phyloP scores from a whole-genome alignment of 1,140 invertebrate species.

The Helicorthomorpha holstii region DNA sequence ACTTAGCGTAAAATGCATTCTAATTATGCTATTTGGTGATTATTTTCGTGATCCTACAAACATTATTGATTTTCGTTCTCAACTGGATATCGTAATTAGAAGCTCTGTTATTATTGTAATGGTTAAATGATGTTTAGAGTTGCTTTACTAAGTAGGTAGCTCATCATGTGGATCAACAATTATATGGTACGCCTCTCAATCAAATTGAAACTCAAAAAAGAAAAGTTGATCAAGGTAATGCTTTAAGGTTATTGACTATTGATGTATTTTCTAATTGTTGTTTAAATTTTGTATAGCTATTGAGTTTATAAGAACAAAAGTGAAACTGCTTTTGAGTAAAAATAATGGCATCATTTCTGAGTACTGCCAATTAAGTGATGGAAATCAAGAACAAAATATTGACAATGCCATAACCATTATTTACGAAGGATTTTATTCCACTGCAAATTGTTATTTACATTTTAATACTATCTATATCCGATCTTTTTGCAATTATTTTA shows the following conservation, averaged over 20 bases:
- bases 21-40: slow-evolving; percentile 14
- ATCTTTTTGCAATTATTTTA: not conserved
- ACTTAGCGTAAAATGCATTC: slow-evolving; percentile 15
- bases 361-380: no score
- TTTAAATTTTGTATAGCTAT: no score
- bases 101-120: slow-evolving; percentile 1
- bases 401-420: slow-evolving; percentile 1
- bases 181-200: not conserved
- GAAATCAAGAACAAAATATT: not conserved
- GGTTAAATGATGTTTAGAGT: no score
- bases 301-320: no score
- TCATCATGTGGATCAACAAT: not conserved
- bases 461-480: no score
- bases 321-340: no score
- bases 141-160: no score
- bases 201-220: not conserved
- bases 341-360: no score
- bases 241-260: no score
- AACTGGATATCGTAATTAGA: slow-evolving; percentile 18
- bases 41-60: slow-evolving; percentile 17
- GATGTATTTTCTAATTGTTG: no score
- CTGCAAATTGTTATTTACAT: slow-evolving; percentile 1
- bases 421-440: slow-evolving; percentile 8
- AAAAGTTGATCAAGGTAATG: not conserved
- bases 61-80: slow-evolving; percentile 13